phyloP scores from a whole-genome alignment of 2,797 vertebrate genomes.

The Poliocrania exsul region DNA sequence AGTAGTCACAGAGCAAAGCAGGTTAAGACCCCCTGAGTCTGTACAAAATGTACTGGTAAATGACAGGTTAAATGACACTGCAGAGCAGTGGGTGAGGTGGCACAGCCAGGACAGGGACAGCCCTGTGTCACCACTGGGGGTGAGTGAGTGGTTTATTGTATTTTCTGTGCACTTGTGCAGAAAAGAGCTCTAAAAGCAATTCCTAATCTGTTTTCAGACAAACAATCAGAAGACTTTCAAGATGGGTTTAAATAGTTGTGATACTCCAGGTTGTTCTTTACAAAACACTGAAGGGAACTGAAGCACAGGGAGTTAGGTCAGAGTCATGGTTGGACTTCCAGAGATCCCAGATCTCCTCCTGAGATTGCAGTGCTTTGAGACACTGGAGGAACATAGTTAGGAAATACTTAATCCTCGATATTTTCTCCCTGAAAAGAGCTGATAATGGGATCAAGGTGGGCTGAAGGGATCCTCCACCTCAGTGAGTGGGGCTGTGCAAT shows the following conservation, averaged over 20 bases:
- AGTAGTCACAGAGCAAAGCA: not conserved
- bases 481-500: constrained; percentile 24
- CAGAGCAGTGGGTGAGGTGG: not conserved
- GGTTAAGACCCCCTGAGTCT: not conserved
- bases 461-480: constrained; percentile 43
- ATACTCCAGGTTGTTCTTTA: not conserved
- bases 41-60: not conserved
- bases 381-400: not conserved
- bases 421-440: not conserved
- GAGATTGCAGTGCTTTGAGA: not conserved
- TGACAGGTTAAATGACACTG: not conserved
- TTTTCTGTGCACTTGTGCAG: not conserved
- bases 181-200: not conserved
- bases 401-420: not conserved
- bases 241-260: not conserved
- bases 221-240: not conserved
- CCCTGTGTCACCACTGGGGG: not conserved
- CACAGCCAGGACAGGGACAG: not conserved
- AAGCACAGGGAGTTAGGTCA: not conserved
- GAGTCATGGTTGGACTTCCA: not conserved
- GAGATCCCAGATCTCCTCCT: not conserved
- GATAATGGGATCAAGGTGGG: constrained; percentile 19
- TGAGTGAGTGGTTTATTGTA: not conserved
- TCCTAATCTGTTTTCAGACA: not conserved
- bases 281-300: not conserved